These are phyloP conservation scores for Thymelicus acteon DNA, from an alignment of 2,888 invertebrate genomes.

Conservation along the genomic window DNA sequence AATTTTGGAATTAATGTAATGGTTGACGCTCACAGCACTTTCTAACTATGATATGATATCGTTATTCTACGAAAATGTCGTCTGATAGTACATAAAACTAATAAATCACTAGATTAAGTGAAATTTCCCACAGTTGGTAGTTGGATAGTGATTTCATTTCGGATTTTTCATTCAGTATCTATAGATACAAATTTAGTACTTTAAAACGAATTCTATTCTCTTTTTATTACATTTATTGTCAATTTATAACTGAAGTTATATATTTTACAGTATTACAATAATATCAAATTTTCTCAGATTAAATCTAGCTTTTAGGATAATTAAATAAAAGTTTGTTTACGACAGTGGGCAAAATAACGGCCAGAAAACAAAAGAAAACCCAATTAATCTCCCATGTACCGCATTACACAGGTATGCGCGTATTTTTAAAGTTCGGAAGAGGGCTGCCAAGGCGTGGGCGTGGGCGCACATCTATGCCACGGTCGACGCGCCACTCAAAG, in stretches of 20 bases:
- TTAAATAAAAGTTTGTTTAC: slow-evolving; percentile 15
- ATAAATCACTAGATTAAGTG: too few relatives aligned
- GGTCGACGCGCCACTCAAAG: slow-evolving; percentile 61
- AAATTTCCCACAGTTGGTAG: too few relatives aligned
- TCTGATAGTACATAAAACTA: too few relatives aligned
- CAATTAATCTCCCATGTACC: slow-evolving; percentile 45
- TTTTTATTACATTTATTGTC: too few relatives aligned
- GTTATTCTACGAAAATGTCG: background rate
- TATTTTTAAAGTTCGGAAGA: slow-evolving; percentile 61
- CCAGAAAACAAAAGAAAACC: slow-evolving; percentile 44
- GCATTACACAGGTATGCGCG: slow-evolving; percentile 52
- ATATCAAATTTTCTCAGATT: too few relatives aligned
- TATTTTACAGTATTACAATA: too few relatives aligned
- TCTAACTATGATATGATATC: background rate
- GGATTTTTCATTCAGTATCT: too few relatives aligned
- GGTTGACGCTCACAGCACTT: slow-evolving; percentile 56
- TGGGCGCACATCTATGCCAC: slow-evolving; percentile 73
- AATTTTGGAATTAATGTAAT: slow-evolving; percentile 74
- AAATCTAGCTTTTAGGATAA: too few relatives aligned
- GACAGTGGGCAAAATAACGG: background rate
- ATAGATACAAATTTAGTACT: too few relatives aligned
- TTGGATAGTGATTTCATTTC: too few relatives aligned
- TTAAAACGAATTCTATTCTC: too few relatives aligned
- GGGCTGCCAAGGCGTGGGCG: slow-evolving; percentile 75
- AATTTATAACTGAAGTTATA: too few relatives aligned